Conservation (phyloP, 2,888 invertebrate genomes). For the Andrena bicolor region DNA sequence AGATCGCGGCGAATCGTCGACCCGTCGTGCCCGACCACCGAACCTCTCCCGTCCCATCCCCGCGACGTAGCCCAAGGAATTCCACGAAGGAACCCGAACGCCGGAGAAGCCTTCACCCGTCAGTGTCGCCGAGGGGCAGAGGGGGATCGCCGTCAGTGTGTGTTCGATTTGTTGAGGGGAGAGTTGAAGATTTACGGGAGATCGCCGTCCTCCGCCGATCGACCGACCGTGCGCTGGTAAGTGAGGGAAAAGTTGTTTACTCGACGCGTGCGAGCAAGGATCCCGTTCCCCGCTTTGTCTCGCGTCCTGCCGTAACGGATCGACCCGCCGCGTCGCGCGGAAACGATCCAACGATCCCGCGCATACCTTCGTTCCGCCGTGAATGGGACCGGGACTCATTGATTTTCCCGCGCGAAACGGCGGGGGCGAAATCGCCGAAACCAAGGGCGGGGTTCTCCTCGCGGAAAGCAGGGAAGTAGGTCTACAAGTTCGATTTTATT, state of each 20-base stretch:
- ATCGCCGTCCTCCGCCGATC: slow-evolving; percentile 9
- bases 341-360: slow-evolving; percentile 2
- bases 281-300: slow-evolving; percentile 10
- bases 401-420: no score
- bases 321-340: slow-evolving; percentile 21
- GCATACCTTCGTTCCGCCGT: no score
- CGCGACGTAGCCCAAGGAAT: neutral
- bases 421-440: no score
- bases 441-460: no score
- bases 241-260: slow-evolving; percentile 4
- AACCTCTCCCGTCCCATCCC: neutral
- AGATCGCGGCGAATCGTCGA: slow-evolving; percentile 17
- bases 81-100: neutral
- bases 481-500: no score
- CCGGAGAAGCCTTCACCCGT: neutral
- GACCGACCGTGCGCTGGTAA: slow-evolving; percentile 34
- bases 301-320: slow-evolving; percentile 20
- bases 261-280: no score
- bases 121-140: neutral
- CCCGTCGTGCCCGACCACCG: slow-evolving; percentile 4
- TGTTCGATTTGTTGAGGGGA: slow-evolving; percentile 21
- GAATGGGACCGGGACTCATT: no score
- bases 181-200: slow-evolving; percentile 24
- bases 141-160: slow-evolving; percentile 21
- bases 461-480: no score